These are phyloP conservation scores for Sterrhoptilus dennistouni DNA, from an alignment of 2,113 vertebrate species.

Conservation along the genomic window DNA sequence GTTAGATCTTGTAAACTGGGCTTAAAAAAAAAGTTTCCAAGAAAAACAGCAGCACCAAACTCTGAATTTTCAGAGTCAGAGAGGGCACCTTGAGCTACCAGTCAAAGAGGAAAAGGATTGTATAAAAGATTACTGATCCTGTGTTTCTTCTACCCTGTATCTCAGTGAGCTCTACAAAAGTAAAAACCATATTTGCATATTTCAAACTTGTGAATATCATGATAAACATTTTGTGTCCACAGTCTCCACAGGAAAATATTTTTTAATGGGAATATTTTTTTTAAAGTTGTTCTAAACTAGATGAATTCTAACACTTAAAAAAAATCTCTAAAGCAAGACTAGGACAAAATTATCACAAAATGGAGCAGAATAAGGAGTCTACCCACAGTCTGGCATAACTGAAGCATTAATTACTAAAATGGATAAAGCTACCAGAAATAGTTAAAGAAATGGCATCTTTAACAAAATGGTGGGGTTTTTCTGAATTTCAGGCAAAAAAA, in stretches of 20 bases:
- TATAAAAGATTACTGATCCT: neutral
- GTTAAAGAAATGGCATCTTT: neutral
- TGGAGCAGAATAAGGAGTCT: neutral
- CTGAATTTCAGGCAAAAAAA: neutral
- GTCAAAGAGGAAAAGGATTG: neutral
- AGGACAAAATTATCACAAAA: neutral
- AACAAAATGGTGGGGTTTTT: neutral
- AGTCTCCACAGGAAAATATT: neutral
- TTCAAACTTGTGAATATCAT: neutral
- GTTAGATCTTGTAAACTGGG: neutral
- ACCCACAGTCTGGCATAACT: neutral
- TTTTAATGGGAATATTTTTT: neutral
- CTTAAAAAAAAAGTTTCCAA: neutral
- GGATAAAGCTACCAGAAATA: neutral
- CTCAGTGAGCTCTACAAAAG: neutral
- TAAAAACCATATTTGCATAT: neutral
- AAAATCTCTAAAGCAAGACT: neutral
- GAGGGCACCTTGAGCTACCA: neutral
- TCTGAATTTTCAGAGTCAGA: neutral
- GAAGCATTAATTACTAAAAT: neutral
- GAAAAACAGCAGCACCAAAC: neutral
- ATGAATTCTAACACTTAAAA: neutral
- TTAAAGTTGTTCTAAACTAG: neutral
- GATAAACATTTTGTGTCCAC: neutral
- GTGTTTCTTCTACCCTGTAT: neutral